Conservation (phyloP, 2,888 invertebrate species). For the Acanthosepion lycidas region DNA sequence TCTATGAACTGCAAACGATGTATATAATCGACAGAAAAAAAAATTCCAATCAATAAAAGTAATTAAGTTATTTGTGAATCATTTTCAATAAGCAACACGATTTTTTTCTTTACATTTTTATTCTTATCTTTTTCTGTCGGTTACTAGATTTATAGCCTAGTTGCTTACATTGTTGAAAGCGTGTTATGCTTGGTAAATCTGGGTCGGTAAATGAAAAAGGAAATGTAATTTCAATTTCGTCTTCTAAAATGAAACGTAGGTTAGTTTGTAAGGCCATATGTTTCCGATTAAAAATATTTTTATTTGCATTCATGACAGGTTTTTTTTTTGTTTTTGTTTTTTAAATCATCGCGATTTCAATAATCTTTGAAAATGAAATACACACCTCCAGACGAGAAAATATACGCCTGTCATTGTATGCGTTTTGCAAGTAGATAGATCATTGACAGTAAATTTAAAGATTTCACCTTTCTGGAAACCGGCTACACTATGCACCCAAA, state of each 20-base stretch:
- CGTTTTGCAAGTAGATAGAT: too few relatives aligned
- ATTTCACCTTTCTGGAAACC: too few relatives aligned
- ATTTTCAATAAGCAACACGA: not conserved
- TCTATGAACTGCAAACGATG: not conserved
- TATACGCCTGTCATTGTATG: too few relatives aligned
- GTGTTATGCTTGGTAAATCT: not conserved
- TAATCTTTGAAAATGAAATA: too few relatives aligned
- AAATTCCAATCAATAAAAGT: not conserved
- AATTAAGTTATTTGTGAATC: conserved; percentile 33
- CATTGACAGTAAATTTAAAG: too few relatives aligned
- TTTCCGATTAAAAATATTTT: too few relatives aligned
- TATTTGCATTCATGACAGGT: too few relatives aligned
- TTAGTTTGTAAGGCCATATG: not conserved
- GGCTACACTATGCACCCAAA: too few relatives aligned
- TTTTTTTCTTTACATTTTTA: not conserved
- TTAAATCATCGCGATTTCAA: too few relatives aligned
- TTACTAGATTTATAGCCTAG: not conserved
- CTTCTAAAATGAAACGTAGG: not conserved
- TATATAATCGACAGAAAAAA: not conserved
- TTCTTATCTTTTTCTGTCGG: not conserved
- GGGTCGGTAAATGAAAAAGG: not conserved
- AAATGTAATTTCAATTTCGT: too few relatives aligned
- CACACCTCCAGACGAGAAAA: too few relatives aligned
- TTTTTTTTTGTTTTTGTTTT: too few relatives aligned
- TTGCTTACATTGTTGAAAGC: not conserved